Conservation (phyloP, 2,113 vertebrate species). For the Oryzias woworae region DNA sequence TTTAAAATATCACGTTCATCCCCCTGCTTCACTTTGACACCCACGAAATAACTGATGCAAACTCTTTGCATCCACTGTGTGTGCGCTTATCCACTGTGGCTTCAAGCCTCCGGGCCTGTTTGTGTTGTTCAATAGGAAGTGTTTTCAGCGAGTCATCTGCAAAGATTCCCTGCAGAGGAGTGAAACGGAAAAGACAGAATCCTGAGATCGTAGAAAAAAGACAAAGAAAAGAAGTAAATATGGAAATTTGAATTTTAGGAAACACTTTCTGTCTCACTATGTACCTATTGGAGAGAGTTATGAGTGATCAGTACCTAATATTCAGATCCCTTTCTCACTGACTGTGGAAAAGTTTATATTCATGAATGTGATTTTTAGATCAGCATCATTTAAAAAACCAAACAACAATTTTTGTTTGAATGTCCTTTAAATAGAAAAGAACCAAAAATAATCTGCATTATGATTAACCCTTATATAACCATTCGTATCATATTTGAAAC, state of each 20-base stretch:
- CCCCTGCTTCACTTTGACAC: slow-evolving; percentile 44
- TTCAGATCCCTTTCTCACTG: slow-evolving; percentile 1
- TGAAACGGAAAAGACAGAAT: slow-evolving; percentile 65
- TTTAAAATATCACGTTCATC: slow-evolving; percentile 45
- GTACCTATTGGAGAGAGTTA: not conserved
- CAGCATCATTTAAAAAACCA: accelerated
- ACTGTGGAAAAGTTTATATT: not conserved
- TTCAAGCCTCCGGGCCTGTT: slow-evolving; percentile 71
- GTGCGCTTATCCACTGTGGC: slow-evolving; percentile 10
- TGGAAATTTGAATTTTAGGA: slow-evolving; percentile 22
- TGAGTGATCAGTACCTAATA: not conserved
- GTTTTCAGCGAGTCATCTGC: slow-evolving; percentile 82
- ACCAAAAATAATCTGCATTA: too few relatives aligned
- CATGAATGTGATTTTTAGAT: too few relatives aligned
- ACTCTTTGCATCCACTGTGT: slow-evolving; percentile 24
- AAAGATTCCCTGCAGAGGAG: slow-evolving; percentile 84
- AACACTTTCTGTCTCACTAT: slow-evolving; percentile 12
- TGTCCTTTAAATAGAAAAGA: too few relatives aligned
- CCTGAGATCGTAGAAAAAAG: slow-evolving; percentile 40
- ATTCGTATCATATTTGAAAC: too few relatives aligned
- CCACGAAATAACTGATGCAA: slow-evolving; percentile 70
- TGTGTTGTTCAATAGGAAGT: slow-evolving; percentile 73
- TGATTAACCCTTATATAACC: too few relatives aligned
- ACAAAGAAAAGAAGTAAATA: slow-evolving; percentile 12
- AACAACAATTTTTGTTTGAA: not conserved